Conservation (phyloP, 2,888 invertebrate species). For the Nemotelus pantherinus region DNA sequence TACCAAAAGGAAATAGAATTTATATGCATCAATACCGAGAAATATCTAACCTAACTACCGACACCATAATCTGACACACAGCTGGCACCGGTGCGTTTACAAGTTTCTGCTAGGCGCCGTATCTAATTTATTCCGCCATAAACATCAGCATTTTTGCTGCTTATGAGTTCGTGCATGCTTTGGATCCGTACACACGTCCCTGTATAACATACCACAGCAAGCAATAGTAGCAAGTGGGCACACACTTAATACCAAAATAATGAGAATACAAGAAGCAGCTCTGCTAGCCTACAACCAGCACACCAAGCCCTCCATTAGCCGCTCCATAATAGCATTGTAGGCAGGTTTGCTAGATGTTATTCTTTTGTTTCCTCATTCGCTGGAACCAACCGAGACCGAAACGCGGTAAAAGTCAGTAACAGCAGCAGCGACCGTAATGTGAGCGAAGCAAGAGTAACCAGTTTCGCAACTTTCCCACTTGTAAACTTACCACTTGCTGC, state of each 20-base stretch:
- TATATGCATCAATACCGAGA: too few species aligned
- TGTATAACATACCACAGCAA: too few species aligned
- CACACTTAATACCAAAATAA: neutral
- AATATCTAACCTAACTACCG: too few species aligned
- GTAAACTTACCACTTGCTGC: neutral
- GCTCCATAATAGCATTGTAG: neutral
- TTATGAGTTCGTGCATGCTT: neutral
- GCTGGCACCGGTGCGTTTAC: neutral
- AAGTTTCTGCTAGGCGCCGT: neutral
- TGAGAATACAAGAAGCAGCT: neutral
- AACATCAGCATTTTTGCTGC: neutral
- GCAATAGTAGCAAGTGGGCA: neutral
- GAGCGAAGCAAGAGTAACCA: neutral
- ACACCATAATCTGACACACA: neutral
- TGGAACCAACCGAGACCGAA: neutral
- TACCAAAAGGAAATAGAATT: too few species aligned
- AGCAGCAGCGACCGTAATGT: neutral
- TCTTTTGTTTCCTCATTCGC: slow-evolving; percentile 13
- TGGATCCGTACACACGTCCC: neutral
- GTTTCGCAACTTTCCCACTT: slow-evolving; percentile 27
- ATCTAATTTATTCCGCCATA: neutral
- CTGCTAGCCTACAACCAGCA: neutral
- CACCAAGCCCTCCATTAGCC: neutral
- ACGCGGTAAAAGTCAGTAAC: neutral
- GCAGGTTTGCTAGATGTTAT: neutral